Conservation (phyloP, 2,797 vertebrate genomes). For the Karalla daura region DNA sequence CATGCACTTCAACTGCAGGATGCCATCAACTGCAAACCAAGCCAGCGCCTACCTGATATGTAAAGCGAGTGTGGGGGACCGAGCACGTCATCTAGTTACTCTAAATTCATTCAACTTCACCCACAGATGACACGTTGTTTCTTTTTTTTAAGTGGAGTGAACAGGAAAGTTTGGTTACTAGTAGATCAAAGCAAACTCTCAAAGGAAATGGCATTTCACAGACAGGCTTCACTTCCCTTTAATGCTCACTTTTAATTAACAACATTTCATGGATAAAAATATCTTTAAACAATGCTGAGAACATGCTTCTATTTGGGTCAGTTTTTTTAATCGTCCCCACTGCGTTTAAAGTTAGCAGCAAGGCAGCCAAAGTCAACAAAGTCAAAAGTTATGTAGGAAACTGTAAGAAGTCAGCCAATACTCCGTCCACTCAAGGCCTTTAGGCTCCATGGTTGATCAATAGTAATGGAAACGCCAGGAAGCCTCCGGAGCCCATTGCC, state of each 20-base stretch:
- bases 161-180: neutral
- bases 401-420: slow-evolving; percentile 45
- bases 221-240: neutral
- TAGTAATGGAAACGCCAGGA: slow-evolving; percentile 66
- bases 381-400: slow-evolving; percentile 51
- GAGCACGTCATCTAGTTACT: neutral
- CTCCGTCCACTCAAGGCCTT: slow-evolving; percentile 56
- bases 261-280: slow-evolving; percentile 10
- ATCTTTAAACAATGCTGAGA: slow-evolving; percentile 7
- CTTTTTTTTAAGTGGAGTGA: slow-evolving; percentile 6
- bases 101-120: slow-evolving; percentile 29
- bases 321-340: slow-evolving; percentile 12
- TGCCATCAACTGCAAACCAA: slow-evolving; percentile 63
- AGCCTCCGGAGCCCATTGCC: slow-evolving; percentile 59
- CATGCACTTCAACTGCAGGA: slow-evolving; percentile 40
- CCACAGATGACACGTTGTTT: neutral
- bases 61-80: slow-evolving; percentile 31
- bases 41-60: slow-evolving; percentile 44
- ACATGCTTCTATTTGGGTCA: slow-evolving; percentile 33
- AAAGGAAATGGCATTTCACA: neutral
- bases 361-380: slow-evolving; percentile 41
- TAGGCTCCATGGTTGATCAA: slow-evolving; percentile 65
- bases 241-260: slow-evolving; percentile 3
- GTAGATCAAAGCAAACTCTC: slow-evolving; percentile 11
- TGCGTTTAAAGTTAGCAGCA: slow-evolving; percentile 23